A percentile compares a stretch with the other conserved stretches of the same genome.
phyloP scores from a whole-genome alignment of 2,113 vertebrate species.

The Noturus placidus region DNA sequence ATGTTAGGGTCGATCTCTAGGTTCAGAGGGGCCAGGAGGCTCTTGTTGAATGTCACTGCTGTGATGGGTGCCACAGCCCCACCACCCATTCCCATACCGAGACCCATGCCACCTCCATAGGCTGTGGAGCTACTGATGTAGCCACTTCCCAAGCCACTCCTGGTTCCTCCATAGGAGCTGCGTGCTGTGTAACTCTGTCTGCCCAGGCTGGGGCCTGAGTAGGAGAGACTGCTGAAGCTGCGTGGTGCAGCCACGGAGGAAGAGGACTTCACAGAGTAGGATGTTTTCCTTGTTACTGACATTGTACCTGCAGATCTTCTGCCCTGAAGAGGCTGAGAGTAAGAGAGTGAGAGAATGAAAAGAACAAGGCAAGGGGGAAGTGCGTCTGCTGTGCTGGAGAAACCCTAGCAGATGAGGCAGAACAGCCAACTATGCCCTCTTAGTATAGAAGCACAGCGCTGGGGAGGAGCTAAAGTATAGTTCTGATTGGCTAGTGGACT shows the following conservation, averaged over 20 bases:
- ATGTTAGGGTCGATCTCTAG: conserved; percentile 88
- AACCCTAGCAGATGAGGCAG: conserved; percentile 69
- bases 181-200: conserved; percentile 63
- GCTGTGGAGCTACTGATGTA: conserved; percentile 58
- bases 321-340: conserved; percentile 39
- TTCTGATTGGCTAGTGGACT: conserved; percentile 60
- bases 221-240: conserved; percentile 73
- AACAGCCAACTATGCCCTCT: conserved; percentile 59
- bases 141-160: conserved; percentile 62
- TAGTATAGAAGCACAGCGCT: conserved; percentile 61
- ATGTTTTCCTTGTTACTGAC: conserved; percentile 52
- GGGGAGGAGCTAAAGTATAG: conserved; percentile 64
- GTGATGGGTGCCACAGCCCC: conserved; percentile 71
- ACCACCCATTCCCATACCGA: conserved; percentile 54
- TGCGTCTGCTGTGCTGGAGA: conserved; percentile 62
- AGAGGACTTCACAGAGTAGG: conserved; percentile 57
- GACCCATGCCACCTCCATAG: conserved; percentile 63
- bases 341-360: conserved; percentile 47
- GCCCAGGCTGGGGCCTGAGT: conserved; percentile 54
- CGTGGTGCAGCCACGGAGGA: conserved; percentile 57
- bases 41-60: conserved; percentile 87
- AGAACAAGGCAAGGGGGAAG: conserved; percentile 46
- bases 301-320: conserved; percentile 59
- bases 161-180: conserved; percentile 61
- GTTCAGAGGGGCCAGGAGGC: conserved; percentile 84